Percentiles rank a stretch among this genome's conserved stretches.
phyloP scores from a whole-genome alignment of 2,888 invertebrate species.

The Syritta pipiens region DNA sequence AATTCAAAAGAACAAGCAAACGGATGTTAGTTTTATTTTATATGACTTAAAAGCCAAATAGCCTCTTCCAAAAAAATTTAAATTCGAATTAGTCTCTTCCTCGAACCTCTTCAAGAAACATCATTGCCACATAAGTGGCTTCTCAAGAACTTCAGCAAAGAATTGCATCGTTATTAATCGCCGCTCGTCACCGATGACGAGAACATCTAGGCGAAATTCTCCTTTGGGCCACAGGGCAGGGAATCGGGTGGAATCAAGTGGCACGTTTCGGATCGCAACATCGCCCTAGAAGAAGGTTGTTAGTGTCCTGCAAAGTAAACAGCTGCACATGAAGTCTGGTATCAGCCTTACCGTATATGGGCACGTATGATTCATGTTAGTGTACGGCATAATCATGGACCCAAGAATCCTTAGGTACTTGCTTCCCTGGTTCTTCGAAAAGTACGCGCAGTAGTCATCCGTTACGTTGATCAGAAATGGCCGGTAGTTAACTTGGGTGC shows the following conservation, averaged over 20 bases:
- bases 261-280: not conserved
- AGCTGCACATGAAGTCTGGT: not conserved
- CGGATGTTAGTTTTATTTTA: too few species aligned
- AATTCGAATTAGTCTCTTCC: not conserved
- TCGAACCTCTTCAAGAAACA: not conserved
- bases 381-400: not conserved
- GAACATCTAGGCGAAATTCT: not conserved
- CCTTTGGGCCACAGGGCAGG: not conserved
- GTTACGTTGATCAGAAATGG: conserved; percentile 7
- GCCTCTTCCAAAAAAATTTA: too few species aligned
- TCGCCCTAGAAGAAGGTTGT: not conserved
- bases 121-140: not conserved
- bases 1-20: too few species aligned
- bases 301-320: not conserved
- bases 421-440: not conserved
- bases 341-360: conserved; percentile 4
- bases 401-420: not conserved
- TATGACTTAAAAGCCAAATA: too few species aligned
- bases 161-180: not conserved
- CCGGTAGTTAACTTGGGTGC: not conserved
- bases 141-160: not conserved
- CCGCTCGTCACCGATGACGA: not conserved
- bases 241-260: not conserved
- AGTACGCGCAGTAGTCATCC: conserved; percentile 4
- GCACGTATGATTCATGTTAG: conserved; percentile 1